These are phyloP conservation scores for Oryzias sinensis DNA, from an alignment of 2,797 vertebrate species.

Conservation along the genomic window DNA sequence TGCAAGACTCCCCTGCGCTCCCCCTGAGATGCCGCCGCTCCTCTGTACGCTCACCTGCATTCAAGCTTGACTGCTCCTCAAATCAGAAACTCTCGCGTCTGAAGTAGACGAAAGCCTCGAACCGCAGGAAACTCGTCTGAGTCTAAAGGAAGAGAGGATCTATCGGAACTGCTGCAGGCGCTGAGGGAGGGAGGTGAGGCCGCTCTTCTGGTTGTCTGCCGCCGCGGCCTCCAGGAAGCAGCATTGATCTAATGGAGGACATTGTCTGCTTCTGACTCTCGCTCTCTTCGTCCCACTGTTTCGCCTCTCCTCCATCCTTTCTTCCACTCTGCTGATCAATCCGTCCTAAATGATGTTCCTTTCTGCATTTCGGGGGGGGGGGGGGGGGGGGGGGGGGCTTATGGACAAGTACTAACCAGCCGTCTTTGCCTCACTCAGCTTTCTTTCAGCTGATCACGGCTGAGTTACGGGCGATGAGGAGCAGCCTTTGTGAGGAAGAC, in stretches of 20 bases:
- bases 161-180: conserved; percentile 32
- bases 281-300: too few relatives aligned
- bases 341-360: conserved; percentile 35
- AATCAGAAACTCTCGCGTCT: conserved; percentile 16
- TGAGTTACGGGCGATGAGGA: conserved; percentile 60
- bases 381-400: too few relatives aligned
- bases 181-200: conserved; percentile 61
- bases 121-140: conserved; percentile 38
- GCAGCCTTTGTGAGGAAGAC: conserved; percentile 37
- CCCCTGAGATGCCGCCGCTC: too few relatives aligned
- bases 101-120: conserved; percentile 29
- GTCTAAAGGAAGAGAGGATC: conserved; percentile 35
- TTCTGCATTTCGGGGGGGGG: too few relatives aligned
- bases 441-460: conserved; percentile 40
- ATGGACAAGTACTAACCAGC: conserved; percentile 58
- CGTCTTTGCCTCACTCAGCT: conserved; percentile 17
- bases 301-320: conserved; percentile 13
- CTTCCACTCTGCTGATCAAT: conserved; percentile 53
- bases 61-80: conserved; percentile 15
- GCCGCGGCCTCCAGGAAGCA: conserved; percentile 31
- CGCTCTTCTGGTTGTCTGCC: conserved; percentile 57
- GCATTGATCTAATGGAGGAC: conserved; percentile 50
- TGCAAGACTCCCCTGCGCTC: too few relatives aligned
- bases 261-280: conserved; percentile 25
- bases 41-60: conserved; percentile 1